Base-by-base conservation (phyloP, 2,888 invertebrate genomes). In the Drosophila algonquin region DNA sequence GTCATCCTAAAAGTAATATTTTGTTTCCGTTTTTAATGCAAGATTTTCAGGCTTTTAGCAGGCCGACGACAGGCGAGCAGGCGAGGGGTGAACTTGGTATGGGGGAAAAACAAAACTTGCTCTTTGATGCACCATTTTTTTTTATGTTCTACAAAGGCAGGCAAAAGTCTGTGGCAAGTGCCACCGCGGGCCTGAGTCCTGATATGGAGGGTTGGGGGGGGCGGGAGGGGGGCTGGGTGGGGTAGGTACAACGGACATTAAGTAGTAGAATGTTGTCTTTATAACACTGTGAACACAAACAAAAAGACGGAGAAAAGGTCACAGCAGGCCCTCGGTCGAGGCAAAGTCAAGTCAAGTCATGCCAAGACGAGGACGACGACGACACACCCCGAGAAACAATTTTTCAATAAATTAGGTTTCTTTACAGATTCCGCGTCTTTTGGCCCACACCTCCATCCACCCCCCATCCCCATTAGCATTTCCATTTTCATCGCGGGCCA, bases 381-480 rank as follows among this genome's bases (percentile, higher is more conserved):
- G 76, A 81, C 87, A 79, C 89, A 87, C 90, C 88, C 83, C 77
- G 73, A 78, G 84, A 77, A 86, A 80, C 81, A 82, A 90, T 89
- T 90, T 90, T 90, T 90, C 90, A 90, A 90, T 90, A 90, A 90
- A 90, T 90, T 90, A 90, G 90, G 89, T 90, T 90, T 90, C 90
- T 89, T 89, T 90, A 89, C 80, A 90, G 89, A 83, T 89, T 89
- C 83, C 74, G 72, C 55, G 69, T 61, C 73, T 55, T 69, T 53
- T 61, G 52, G 58, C 57, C 58, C 69, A 60, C 60, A 63, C 67
- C 72, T 69, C 32, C 51, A 40, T 18, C 16, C 16, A 16, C 14
- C 52, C 44, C 60, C 18, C 18, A 18, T 21, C 60, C 64, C 62
- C 61, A 40, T 12, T 21, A 18, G 32, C 21, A 73, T 67, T 80